phyloP scores from a whole-genome alignment of 2,113 vertebrate species.

The Crotalus viridis region DNA sequence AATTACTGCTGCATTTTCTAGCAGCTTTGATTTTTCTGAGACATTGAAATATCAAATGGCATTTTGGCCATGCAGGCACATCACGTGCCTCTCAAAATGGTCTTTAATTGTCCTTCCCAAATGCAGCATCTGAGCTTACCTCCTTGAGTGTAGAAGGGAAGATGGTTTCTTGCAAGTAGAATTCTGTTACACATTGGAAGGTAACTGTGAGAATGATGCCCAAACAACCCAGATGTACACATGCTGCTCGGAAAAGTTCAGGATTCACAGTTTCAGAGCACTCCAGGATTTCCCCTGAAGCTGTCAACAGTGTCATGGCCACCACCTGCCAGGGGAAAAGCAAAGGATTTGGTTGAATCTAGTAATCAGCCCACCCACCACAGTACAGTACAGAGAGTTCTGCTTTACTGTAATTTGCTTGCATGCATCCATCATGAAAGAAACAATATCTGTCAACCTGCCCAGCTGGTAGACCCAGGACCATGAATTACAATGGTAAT shows the following conservation, averaged over 20 bases:
- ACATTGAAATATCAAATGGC: background rate
- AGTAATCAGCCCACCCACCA: background rate
- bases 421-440: background rate
- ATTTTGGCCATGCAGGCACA: background rate
- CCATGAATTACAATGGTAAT: background rate
- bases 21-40: rapidly evolving
- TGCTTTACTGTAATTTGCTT: background rate
- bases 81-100: background rate
- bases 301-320: slow-evolving; percentile 57
- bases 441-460: background rate
- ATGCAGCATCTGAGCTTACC: slow-evolving; percentile 47
- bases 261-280: slow-evolving; percentile 58
- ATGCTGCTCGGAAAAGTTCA: slow-evolving; percentile 63
- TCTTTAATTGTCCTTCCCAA: background rate
- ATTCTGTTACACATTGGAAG: slow-evolving; percentile 70
- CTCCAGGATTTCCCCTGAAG: slow-evolving; percentile 58
- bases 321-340: slow-evolving; percentile 50
- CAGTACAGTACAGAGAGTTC: background rate
- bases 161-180: slow-evolving; percentile 63
- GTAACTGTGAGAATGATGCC: slow-evolving; percentile 69
- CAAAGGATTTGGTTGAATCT: background rate
- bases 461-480: background rate
- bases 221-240: slow-evolving; percentile 70
- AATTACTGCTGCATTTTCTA: background rate
- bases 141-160: slow-evolving; percentile 72